phyloP scores from a whole-genome alignment of 2,888 invertebrate species.

The Ichneumon xanthorius region DNA sequence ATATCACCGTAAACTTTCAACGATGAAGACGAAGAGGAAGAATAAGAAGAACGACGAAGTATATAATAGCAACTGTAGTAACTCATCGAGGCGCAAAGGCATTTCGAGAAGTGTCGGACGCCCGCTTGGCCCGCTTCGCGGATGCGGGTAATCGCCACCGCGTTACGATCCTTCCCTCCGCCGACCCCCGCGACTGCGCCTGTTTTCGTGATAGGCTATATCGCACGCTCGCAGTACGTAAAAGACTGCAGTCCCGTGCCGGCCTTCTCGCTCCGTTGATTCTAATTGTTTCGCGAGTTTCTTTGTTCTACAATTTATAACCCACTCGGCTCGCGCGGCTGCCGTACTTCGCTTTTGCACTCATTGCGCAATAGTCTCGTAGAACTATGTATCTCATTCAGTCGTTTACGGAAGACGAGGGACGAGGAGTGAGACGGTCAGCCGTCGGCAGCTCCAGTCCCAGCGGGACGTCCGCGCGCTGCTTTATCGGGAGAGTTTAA shows the following conservation, averaged over 20 bases:
- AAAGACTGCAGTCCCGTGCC: conserved; percentile 36
- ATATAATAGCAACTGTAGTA: not conserved
- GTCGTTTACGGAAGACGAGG: not conserved
- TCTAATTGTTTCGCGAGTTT: conserved; percentile 64
- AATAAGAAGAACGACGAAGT: conserved; percentile 3
- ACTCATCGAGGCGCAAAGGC: conserved; percentile 53
- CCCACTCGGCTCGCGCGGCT: not conserved
- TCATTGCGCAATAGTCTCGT: conserved; percentile 31
- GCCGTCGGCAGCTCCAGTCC: conserved; percentile 34
- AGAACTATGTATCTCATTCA: conserved; percentile 8
- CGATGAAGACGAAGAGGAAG: not conserved
- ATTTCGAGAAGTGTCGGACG: conserved; percentile 50
- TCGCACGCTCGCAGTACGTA: conserved; percentile 29
- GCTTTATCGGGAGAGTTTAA: conserved; percentile 36
- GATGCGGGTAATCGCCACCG: conserved; percentile 63
- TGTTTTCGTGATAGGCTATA: conserved; percentile 7
- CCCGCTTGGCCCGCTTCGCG: conserved; percentile 48
- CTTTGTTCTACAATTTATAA: conserved; percentile 64
- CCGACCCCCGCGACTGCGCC: not conserved
- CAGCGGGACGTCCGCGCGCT: conserved; percentile 40
- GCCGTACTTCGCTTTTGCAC: conserved; percentile 28
- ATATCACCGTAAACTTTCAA: not conserved
- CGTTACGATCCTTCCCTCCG: conserved; percentile 32
- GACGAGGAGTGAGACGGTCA: conserved; percentile 8
- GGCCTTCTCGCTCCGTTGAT: conserved; percentile 60